Evolutionary conservation across 2,797 vertebrate species (phyloP).

Genomic region (Ambastaia sidthimunki): DNA sequence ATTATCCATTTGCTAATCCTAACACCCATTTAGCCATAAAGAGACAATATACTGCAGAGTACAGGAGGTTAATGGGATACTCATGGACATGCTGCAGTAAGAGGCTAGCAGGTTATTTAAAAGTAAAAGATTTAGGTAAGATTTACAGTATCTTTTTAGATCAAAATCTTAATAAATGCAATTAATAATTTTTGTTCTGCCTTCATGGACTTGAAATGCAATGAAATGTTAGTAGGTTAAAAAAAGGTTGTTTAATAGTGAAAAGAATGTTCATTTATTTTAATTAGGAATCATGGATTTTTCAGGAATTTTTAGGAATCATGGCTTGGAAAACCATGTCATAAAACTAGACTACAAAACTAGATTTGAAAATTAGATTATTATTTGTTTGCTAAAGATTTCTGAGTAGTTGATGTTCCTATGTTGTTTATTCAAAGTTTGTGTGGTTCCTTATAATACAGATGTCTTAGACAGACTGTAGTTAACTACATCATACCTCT

Average conservation of each 20-base stretch:
- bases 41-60: slow-evolving; percentile 20
- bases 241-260: no score
- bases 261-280: not conserved
- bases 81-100: slow-evolving; percentile 20
- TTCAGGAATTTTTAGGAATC: no score
- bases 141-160: slow-evolving; percentile 22
- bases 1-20: slow-evolving; percentile 47
- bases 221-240: not conserved
- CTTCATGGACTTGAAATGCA: slow-evolving; percentile 3
- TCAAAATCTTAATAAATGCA: slow-evolving; percentile 5
- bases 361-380: no score
- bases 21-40: slow-evolving; percentile 48
- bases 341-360: not conserved
- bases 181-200: slow-evolving; percentile 8
- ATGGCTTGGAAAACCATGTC: not conserved
- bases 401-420: no score
- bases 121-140: slow-evolving; percentile 25
- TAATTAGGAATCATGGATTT: not conserved
- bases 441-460: not conserved
- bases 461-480: not conserved
- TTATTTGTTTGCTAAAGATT: no score
- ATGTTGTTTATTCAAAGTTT: not conserved
- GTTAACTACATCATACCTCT: not conserved
- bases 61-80: slow-evolving; percentile 39
- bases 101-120: not conserved